Evolutionary conservation across 2,113 vertebrate genomes (phyloP).

Genomic region (Antechinus stuartii): DNA sequence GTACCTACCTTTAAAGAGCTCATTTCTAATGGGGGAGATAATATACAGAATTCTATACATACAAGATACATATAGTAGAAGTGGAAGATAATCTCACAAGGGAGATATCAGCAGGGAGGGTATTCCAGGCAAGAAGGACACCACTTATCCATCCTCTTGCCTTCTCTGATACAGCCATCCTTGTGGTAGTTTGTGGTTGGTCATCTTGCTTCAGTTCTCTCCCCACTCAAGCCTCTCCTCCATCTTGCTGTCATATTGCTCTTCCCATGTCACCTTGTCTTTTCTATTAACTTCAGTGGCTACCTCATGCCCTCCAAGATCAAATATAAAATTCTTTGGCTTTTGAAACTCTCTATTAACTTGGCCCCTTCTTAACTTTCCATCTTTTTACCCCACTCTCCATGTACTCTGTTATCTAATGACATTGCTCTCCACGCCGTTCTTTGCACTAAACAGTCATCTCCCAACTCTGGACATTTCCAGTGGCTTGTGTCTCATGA

Average conservation of each 20-base stretch:
- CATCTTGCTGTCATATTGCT: not conserved
- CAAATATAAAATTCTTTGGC: not conserved
- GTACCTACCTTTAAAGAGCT: not conserved
- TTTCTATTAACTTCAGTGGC: not conserved
- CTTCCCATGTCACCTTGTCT: not conserved
- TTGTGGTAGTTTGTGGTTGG: not conserved
- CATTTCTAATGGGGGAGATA: not conserved
- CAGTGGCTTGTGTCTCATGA: not conserved
- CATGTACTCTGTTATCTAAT: not conserved
- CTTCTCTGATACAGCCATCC: not conserved
- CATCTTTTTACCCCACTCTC: not conserved
- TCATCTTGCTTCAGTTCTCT: not conserved
- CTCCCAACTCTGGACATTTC: not conserved
- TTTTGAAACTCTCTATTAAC: not conserved
- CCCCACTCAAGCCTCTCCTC: not conserved
- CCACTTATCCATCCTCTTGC: not conserved
- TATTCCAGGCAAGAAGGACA: not conserved
- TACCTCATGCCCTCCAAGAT: not conserved
- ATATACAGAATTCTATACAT: no score
- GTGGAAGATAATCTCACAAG: not conserved
- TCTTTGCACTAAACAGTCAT: not conserved
- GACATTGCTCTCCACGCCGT: not conserved
- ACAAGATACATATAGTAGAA: not conserved
- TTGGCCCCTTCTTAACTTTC: not conserved
- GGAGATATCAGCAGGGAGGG: not conserved